Evolutionary conservation across 2,888 invertebrate species (phyloP), one percentile per base, ranked within the genome.

Genomic region (Branchipolynoe longqiensis): DNA sequence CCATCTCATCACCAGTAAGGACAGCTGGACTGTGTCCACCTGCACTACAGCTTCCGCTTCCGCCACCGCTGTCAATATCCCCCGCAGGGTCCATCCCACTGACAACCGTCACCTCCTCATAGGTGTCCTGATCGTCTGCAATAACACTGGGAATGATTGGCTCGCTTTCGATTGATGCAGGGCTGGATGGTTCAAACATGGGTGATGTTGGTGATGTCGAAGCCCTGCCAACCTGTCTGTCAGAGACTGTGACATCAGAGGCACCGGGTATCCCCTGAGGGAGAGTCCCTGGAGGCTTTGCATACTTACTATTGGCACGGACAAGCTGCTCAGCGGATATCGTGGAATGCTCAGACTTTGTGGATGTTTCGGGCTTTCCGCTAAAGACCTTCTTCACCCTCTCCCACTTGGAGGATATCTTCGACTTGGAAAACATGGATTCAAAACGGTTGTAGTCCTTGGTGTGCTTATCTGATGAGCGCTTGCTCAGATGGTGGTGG

Each of bases 311-410:
- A 64, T 87, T 86, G 22, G 73, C 85, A 48, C 59, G 73, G 38
- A 86, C 81, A 36, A 87, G 62, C 64, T 87, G 85, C 25, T 85
- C 85, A 22, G 87, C 85, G 18, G 74, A 83, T 40, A 87, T 81
- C 6, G 87, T 82, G 33, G 84, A 59, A 28, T n/a, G 59, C n/a
- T 87, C 87, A 0, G 64, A 40, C 59, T 87, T 87, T 36, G 41
- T 59, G 38, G 56, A 83, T 31, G 59, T 48, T 56, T 91, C 87
- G 90, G 91, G 86, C 69, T 86, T 87, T 25, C 91, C 90, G 12
- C 90, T 97, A 90, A 97, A 96, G 22, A 97, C 97, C 73, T 97
- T 97, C 93, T 97, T 97, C 14, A 97, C 97, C 94, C 96, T 38
- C 48, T 86, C 96, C 97, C 97, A 97, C 92, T 97, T 97, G 0